Evolutionary conservation across 2,888 invertebrate genomes (phyloP), one percentile per base, ranked within the genome.

Genomic region (Melitaea athalia): DNA sequence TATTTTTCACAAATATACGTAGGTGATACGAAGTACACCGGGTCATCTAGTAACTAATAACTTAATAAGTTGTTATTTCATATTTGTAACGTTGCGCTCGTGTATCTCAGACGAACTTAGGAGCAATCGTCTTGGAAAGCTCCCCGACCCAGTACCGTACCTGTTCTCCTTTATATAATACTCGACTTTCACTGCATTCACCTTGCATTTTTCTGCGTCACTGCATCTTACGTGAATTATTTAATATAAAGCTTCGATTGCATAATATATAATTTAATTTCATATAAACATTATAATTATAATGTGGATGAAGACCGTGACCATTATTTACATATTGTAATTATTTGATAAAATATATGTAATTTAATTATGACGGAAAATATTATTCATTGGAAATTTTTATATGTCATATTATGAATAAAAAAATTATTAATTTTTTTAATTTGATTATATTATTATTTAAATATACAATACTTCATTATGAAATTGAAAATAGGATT

Each of bases 101-200:
- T 7, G 38, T 45, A 52, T 63, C 50, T 31, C 62, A 52, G 15
- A 42, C 62, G 33, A 52, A 6, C 49, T 52, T 78, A 76, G 75
- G 74, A 74, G 84, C 15, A 42, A 14, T 14, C 31, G 53, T 14
- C 14, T 38, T 57, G 85, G 87, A 89, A 88, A 89, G 77, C 76
- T 76, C 72, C 76, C 79, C 88, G 89, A 87, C 89, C 89, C 85
- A 88, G 82, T 83, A 88, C 77, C 67, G 67, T 75, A 78, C 81
- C 80, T 78, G 79, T 79, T 81, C 78, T 72, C 74, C 72, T 79
- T 82, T 81, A 81, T 80, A 79, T 81, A 82, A 82, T 75, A 69
- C 72, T 72, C 75, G 77, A 65, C 66, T 66, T 66, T 66, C 77
- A 72, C 76, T 72, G 74, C 74, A 63, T 63, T 68, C 65, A 71